Evolutionary conservation across 1,140 invertebrate species (phyloP), one percentile per base, ranked within the genome.

Genomic region (Procambarus clarkii): DNA sequence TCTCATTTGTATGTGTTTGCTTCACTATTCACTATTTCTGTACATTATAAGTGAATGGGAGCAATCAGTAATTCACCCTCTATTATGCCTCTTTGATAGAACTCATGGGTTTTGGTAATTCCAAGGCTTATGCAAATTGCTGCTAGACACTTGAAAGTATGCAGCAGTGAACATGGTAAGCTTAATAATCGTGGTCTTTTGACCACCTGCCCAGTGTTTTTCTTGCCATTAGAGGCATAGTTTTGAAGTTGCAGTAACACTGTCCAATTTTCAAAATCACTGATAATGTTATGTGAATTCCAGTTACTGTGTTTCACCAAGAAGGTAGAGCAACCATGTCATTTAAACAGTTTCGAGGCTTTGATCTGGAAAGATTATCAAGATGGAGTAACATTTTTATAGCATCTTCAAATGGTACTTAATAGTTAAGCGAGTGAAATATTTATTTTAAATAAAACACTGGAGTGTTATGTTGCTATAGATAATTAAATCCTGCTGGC

Each of bases 211-310:
- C 81, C 24, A 83, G 24, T 69, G 44, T 83, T 82, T 50, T 50
- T 83, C 81, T 69, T 34, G 46, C 80, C 58, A 69, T 83, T 64
- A 83, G 58, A 83, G 81, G 81, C 21, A 69, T 74, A 4, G 18
- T 7, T 34, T 74, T 24, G 24, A 74, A 24, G 18, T 74, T 74
- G 4, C 24, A 34, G 18, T 24, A 74, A 34, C 7, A 74, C 24
- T 74, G 24, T 74, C 24, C 69, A 74, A 74, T 24, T 74, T 74
- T 74, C 69, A 74, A 34, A 74, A 74, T 74, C 69, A 64, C 60
- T 5, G n/a, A 24, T 74, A n/a, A 74, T 74, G 21, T 24, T 21
- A 34, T 34, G 11, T 74, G 24, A 74, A 74, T 74, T 74, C 24
- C 69, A 74, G 21, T 74, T 24, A 24, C n/a, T 24, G 69, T 74